These are phyloP conservation scores for Ceryle rudis DNA, from an alignment of 2,797 vertebrate species.

Conservation along the genomic window DNA sequence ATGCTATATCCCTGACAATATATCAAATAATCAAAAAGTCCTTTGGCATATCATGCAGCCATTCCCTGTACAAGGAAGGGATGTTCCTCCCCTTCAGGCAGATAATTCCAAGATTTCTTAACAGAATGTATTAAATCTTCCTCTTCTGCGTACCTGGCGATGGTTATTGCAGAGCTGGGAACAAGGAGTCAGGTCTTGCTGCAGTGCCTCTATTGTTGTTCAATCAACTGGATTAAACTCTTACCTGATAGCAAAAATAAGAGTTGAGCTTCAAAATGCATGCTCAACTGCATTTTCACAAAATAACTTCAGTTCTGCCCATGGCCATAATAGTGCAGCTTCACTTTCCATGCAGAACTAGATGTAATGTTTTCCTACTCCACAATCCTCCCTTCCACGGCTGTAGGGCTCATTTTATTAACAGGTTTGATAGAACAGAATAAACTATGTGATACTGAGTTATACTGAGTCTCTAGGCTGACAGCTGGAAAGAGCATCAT, in stretches of 20 bases:
- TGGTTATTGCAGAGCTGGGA: not conserved
- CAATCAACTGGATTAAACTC: not conserved
- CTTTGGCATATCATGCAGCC: not conserved
- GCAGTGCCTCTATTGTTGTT: not conserved
- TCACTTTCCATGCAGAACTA: not conserved
- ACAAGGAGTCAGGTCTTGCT: not conserved
- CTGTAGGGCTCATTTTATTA: not conserved
- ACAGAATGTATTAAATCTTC: not conserved
- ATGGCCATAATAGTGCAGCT: not conserved
- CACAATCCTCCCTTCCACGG: not conserved
- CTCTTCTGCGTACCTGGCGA: not conserved
- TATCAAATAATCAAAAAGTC: not conserved
- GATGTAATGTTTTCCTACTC: not conserved
- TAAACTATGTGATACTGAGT: not conserved
- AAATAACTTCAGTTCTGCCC: not conserved
- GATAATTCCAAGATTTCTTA: not conserved
- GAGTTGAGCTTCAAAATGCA: not conserved
- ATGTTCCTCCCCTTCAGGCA: not conserved
- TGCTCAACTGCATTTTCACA: not conserved
- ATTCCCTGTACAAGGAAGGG: not conserved
- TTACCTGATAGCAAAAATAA: not conserved
- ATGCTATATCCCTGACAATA: not conserved
- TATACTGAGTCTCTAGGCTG: not conserved
- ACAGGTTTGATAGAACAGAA: conserved; percentile 13
- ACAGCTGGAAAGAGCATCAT: not conserved